phyloP scores from a whole-genome alignment of 2,888 invertebrate species.

The Adelphocoris suturalis region DNA sequence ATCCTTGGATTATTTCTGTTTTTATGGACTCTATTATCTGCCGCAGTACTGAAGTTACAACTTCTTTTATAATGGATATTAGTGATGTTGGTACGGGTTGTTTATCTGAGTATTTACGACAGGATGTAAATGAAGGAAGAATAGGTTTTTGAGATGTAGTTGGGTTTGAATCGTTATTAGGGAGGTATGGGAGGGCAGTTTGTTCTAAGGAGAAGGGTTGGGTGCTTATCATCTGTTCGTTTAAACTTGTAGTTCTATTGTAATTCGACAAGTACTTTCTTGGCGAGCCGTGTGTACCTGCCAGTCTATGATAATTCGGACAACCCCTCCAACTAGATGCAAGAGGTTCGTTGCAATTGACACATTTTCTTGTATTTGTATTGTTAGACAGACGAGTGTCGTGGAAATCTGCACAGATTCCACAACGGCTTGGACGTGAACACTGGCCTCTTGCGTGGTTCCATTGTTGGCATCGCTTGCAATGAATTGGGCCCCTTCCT shows the following conservation, averaged over 20 bases:
- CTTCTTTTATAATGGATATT: neutral
- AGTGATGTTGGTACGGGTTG: neutral
- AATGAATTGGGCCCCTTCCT: neutral
- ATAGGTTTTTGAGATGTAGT: too few species aligned
- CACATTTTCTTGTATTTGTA: neutral
- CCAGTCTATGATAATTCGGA: neutral
- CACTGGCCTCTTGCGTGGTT: conserved; percentile 37
- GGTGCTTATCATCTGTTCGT: too few species aligned
- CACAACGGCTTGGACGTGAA: neutral
- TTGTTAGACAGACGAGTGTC: neutral
- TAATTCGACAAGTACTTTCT: neutral
- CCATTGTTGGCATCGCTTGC: conserved; percentile 22
- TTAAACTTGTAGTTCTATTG: neutral
- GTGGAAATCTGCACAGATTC: conserved; percentile 22
- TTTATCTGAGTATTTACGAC: neutral
- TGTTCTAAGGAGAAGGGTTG: too few species aligned
- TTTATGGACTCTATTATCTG: neutral
- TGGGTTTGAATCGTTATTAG: too few species aligned
- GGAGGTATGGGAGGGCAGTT: too few species aligned
- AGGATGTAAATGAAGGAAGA: too few species aligned
- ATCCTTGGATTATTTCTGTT: neutral
- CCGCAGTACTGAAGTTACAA: neutral
- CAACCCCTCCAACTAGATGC: neutral
- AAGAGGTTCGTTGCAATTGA: neutral
- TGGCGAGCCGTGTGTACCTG: neutral